Base-by-base conservation (phyloP, 2,797 vertebrate genomes). In the Parauchenoglanis punctatus region DNA sequence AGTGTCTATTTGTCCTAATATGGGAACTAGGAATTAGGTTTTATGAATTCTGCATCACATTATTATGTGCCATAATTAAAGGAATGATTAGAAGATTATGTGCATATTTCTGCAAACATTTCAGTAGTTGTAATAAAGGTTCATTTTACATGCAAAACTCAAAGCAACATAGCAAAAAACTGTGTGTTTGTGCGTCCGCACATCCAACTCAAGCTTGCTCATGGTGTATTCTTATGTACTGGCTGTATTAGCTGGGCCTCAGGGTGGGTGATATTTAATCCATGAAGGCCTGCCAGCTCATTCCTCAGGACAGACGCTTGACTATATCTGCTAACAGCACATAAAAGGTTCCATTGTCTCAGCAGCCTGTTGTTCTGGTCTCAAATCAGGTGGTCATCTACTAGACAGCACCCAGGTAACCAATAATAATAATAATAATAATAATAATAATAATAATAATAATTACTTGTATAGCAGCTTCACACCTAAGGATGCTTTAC, bases 321-420 rank as follows among this genome's bases (percentile, higher is more conserved):
- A 87, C 94, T 94, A 94, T 94, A 95, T 94, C 91, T 94, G 92
- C 91, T 75, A 76, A 86, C 56, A 86, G 7, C 72, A 92, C 85
- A 95, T 94, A 94, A 93, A 95, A 95, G 92, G 92, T 68, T 88
- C 90, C 93, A 93, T 95, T 94, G 94, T 94, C 88, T 91, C 73
- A 87, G 35, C 83, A 88, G 76, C 90, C 89, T 73, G 68, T 93
- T 92, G 91, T 91, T 90, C 75, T 86, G 54, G 65, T 70, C 85
- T 73, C 65, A 5, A 86, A 49, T 85, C 88, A 20, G 68, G 76
- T 63, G 81, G 87, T 92, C 87, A 28, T 77, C 86, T 68, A 65
- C 80, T 76, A 86, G 25, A 87, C 85, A 88, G 56, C 75, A 65
- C 54, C 63, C 91, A 95, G 95, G 95, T 96, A 95, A 92, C 72